A percentile compares a stretch with the other conserved stretches of the same genome.
Conservation (phyloP, 2,113 vertebrate genomes). For the Psilopogon haemacephalus region DNA sequence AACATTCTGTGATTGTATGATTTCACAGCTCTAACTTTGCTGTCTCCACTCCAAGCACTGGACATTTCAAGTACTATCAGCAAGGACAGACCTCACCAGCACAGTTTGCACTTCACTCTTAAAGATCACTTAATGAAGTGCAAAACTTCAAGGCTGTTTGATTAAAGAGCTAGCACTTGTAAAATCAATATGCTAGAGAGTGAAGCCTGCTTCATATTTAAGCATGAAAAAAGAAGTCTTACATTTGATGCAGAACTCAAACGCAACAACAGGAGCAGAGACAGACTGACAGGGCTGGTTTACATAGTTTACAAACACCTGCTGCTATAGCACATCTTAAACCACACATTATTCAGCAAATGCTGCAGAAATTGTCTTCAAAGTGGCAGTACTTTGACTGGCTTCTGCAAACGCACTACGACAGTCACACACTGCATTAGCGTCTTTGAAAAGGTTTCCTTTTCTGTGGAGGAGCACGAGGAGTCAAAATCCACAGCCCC, state of each 20-base stretch:
- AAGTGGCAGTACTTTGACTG: neutral
- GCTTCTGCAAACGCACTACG: neutral
- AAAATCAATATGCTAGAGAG: slow-evolving; percentile 2
- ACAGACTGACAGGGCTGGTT: neutral
- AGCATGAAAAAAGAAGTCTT: neutral
- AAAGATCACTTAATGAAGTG: slow-evolving; percentile 44
- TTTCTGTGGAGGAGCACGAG: neutral
- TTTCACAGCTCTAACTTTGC: neutral
- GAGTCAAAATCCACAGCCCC: neutral
- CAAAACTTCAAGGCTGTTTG: slow-evolving; percentile 40
- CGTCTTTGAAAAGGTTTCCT: neutral
- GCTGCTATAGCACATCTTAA: neutral
- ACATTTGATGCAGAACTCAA: neutral
- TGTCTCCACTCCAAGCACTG: neutral
- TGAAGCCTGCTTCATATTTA: neutral
- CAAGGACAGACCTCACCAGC: neutral
- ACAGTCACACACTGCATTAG: neutral
- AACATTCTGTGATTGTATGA: no score
- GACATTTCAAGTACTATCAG: neutral
- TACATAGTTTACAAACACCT: neutral
- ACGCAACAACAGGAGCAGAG: neutral
- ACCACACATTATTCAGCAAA: slow-evolving; percentile 5
- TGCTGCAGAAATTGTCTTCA: neutral
- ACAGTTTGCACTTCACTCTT: neutral
- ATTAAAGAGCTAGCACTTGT: slow-evolving; percentile 20